These are phyloP conservation scores for Malurus elegans DNA, from an alignment of 2,113 vertebrate species.

Conservation along the genomic window DNA sequence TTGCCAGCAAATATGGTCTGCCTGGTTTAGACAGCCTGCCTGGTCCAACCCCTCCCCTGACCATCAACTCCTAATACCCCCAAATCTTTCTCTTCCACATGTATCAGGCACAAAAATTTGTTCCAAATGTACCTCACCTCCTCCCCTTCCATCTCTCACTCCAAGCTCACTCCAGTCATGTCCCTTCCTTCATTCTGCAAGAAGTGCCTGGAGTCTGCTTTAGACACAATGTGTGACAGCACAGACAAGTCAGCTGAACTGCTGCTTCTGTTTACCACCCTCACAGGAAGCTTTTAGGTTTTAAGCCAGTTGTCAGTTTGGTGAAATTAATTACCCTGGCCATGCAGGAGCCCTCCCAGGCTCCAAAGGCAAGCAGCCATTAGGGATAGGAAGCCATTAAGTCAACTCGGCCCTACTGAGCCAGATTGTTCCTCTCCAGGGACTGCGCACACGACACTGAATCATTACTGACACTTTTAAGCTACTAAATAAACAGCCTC, in stretches of 20 bases:
- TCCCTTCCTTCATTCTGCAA: neutral
- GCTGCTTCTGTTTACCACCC: neutral
- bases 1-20: neutral
- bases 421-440: neutral
- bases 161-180: neutral
- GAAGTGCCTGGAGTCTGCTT: neutral
- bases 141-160: neutral
- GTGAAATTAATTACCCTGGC: neutral
- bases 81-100: neutral
- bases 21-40: neutral
- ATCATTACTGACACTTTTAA: neutral
- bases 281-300: neutral
- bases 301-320: neutral
- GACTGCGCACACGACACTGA: neutral
- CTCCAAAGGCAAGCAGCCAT: neutral
- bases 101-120: neutral
- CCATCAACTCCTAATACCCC: neutral
- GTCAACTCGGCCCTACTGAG: neutral
- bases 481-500: neutral
- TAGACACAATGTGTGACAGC: fast-evolving
- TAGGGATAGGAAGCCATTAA: neutral
- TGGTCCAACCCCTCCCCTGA: neutral
- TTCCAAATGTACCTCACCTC: neutral
- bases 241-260: neutral
- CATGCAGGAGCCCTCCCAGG: neutral